phyloP scores from a whole-genome alignment of 2,888 invertebrate genomes.

The Heliconius hortense region DNA sequence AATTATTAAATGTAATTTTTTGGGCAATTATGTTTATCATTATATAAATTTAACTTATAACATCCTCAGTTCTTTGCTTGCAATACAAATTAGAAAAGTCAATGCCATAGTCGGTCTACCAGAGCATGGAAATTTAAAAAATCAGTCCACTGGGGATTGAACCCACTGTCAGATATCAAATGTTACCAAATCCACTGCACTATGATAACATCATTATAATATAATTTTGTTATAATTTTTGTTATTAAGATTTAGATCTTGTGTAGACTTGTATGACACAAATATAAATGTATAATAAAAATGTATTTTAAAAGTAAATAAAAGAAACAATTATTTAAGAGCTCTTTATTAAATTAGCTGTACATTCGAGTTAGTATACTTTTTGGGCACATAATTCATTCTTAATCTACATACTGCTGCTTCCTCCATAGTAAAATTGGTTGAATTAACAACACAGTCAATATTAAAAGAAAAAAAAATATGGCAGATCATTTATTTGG shows the following conservation, averaged over 20 bases:
- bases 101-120: not conserved
- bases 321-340: conserved; percentile 65
- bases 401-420: conserved; percentile 76
- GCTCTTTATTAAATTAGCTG: conserved; percentile 82
- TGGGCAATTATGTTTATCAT: conserved; percentile 1
- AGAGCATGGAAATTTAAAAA: not conserved
- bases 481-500: conserved; percentile 81
- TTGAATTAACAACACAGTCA: conserved; percentile 76
- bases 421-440: conserved; percentile 66
- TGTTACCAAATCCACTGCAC: not conserved
- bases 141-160: not conserved
- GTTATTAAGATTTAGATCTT: not conserved
- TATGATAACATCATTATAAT: not conserved
- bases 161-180: too few species aligned
- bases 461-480: conserved; percentile 78
- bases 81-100: not conserved
- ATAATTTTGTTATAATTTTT: not conserved
- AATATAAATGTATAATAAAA: not conserved
- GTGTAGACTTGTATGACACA: not conserved
- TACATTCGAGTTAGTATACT: conserved; percentile 83
- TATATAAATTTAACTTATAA: not conserved
- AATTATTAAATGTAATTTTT: not conserved
- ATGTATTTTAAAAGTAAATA: conserved; percentile 45
- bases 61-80: not conserved
- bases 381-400: conserved; percentile 80